phyloP scores from a whole-genome alignment of 2,797 vertebrate species.

The Characodon lateralis region DNA sequence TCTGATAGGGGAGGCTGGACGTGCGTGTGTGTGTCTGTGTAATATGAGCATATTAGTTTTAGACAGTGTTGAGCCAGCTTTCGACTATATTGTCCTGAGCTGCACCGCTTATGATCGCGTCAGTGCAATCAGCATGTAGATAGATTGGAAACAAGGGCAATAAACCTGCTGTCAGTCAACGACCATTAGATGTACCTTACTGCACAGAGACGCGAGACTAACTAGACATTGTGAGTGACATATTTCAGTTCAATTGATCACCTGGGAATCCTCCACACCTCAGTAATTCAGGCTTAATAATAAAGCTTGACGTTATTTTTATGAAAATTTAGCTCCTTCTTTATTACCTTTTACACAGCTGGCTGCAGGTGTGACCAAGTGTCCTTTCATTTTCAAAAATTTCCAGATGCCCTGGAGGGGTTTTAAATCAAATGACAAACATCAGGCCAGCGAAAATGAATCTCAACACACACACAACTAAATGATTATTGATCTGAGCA shows the following conservation, averaged over 20 bases:
- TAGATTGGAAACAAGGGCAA: slow-evolving; percentile 15
- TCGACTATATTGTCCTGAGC: slow-evolving; percentile 48
- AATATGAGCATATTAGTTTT: slow-evolving; percentile 52
- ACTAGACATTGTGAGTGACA: slow-evolving; percentile 31
- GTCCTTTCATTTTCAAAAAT: slow-evolving; percentile 44
- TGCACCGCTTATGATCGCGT: slow-evolving; percentile 23
- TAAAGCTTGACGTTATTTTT: slow-evolving; percentile 67
- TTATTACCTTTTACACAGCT: slow-evolving; percentile 59
- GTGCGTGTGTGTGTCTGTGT: slow-evolving; percentile 19
- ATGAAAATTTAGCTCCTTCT: slow-evolving; percentile 59
- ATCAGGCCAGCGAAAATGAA: slow-evolving; percentile 22
- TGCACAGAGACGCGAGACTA: slow-evolving; percentile 7
- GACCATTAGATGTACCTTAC: slow-evolving; percentile 5
- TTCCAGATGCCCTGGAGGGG: slow-evolving; percentile 28
- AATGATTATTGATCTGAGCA: slow-evolving; percentile 17
- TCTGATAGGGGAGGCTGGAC: slow-evolving; percentile 47
- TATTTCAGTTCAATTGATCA: slow-evolving; percentile 39
- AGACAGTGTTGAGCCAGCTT: slow-evolving; percentile 54
- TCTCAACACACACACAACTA: slow-evolving; percentile 14
- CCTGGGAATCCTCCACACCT: slow-evolving; percentile 31
- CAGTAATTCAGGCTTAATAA: slow-evolving; percentile 54
- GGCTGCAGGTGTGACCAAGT: slow-evolving; percentile 51
- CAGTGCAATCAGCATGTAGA: slow-evolving; percentile 25
- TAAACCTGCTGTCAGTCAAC: slow-evolving; percentile 44
- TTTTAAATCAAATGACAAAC: slow-evolving; percentile 30